Conservation (phyloP, 2,113 vertebrate genomes). For the Pelvicachromis taeniatus region DNA sequence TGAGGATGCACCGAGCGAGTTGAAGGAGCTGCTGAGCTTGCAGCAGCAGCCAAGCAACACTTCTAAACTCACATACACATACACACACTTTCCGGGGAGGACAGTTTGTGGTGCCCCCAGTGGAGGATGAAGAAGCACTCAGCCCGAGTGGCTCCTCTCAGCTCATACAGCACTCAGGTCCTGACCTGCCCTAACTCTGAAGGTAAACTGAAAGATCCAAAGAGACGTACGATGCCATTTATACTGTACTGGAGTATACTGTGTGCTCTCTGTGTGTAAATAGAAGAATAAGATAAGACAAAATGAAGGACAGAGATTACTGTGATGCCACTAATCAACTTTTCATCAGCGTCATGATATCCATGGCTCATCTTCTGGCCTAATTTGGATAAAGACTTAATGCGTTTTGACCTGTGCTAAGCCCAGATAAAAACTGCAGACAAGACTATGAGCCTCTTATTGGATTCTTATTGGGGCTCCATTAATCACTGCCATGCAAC, state of each 20-base stretch:
- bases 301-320: neutral
- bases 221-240: neutral
- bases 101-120: conserved; percentile 49
- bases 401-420: neutral
- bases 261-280: neutral
- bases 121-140: conserved; percentile 86
- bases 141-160: conserved; percentile 79
- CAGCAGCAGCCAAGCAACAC: conserved; percentile 26
- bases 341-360: neutral
- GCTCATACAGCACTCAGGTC: conserved; percentile 76
- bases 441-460: neutral
- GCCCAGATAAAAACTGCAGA: neutral
- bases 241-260: neutral
- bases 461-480: conserved; percentile 16
- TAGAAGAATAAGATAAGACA: neutral
- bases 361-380: neutral
- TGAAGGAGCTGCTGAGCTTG: conserved; percentile 63
- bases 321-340: neutral
- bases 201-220: conserved; percentile 45
- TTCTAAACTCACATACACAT: conserved; percentile 5
- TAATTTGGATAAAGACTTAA: neutral
- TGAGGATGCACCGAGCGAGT: conserved; percentile 53
- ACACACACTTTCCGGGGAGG: conserved; percentile 49
- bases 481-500: conserved; percentile 35
- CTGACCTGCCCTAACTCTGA: conserved; percentile 74